Evolutionary conservation across 2,888 invertebrate species (phyloP).

Genomic region (Meta bourneti): DNA sequence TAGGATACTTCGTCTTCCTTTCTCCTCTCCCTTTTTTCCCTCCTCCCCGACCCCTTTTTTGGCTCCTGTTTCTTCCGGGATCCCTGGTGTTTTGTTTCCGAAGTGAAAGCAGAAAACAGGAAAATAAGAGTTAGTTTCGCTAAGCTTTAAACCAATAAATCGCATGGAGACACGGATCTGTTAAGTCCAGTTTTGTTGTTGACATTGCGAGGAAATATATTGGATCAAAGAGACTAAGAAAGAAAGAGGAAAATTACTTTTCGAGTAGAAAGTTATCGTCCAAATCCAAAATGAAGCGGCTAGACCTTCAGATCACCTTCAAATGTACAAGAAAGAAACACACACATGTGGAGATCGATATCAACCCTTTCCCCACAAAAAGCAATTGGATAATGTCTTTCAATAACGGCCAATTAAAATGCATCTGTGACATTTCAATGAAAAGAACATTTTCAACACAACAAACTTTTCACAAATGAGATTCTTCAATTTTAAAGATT

Average conservation of each 20-base stretch:
- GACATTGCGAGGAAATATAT: conserved; percentile 35
- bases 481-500: too few species aligned
- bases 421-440: too few species aligned
- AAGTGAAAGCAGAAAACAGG: conserved; percentile 37
- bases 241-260: neutral
- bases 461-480: too few species aligned
- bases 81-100: conserved; percentile 50
- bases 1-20: conserved; percentile 46
- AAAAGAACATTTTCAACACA: too few species aligned
- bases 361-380: too few species aligned
- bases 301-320: neutral
- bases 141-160: conserved; percentile 66
- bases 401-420: too few species aligned
- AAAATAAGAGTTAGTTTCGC: conserved; percentile 39
- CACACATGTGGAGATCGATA: too few species aligned
- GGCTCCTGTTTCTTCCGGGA: conserved; percentile 49
- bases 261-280: neutral
- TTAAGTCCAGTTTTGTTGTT: conserved; percentile 35
- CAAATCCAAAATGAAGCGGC: neutral
- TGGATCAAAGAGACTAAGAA: neutral
- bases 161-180: conserved; percentile 36
- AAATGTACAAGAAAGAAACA: too few species aligned
- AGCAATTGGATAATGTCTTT: too few species aligned
- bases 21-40: neutral
- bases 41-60: neutral